Percentiles rank a stretch among this genome's conserved stretches.
Conservation (phyloP, 2,113 vertebrate genomes). For the Otocyon megalotis region DNA sequence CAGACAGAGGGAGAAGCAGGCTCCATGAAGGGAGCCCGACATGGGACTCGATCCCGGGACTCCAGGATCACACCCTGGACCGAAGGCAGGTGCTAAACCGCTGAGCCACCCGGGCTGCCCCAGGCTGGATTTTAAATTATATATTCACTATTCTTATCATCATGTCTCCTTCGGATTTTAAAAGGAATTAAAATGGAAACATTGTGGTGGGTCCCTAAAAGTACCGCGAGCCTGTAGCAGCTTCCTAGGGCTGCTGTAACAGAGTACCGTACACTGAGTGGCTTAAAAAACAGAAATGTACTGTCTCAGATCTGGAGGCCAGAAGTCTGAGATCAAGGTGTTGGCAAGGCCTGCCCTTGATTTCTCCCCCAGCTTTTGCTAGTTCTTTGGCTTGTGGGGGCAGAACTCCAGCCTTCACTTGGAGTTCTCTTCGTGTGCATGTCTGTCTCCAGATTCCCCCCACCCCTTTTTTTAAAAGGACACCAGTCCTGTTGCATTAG, state of each 20-base stretch:
- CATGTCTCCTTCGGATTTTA: background rate
- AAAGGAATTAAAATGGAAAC: background rate
- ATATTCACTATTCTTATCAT: background rate
- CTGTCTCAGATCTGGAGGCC: background rate
- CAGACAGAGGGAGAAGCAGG: too few relatives aligned
- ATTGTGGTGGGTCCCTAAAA: background rate
- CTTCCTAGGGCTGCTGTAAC: background rate
- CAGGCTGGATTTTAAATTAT: background rate
- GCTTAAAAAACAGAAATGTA: background rate
- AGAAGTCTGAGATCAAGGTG: background rate
- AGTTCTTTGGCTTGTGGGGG: background rate
- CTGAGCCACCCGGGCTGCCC: too few relatives aligned
- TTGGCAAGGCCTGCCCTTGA: background rate
- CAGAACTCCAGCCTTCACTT: background rate
- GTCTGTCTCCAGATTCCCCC: background rate
- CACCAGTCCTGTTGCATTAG: background rate
- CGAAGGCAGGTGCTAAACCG: too few relatives aligned
- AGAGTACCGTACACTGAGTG: background rate
- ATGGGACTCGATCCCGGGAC: too few relatives aligned
- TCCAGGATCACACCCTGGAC: too few relatives aligned
- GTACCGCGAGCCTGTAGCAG: accelerated
- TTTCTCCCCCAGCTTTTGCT: background rate
- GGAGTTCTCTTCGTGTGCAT: background rate
- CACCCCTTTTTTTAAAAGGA: background rate
- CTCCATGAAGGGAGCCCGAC: too few relatives aligned